Evolutionary conservation across 1,140 invertebrate genomes (phyloP), one percentile per base, ranked within the genome.

Genomic region (Hormaphis cornu): DNA sequence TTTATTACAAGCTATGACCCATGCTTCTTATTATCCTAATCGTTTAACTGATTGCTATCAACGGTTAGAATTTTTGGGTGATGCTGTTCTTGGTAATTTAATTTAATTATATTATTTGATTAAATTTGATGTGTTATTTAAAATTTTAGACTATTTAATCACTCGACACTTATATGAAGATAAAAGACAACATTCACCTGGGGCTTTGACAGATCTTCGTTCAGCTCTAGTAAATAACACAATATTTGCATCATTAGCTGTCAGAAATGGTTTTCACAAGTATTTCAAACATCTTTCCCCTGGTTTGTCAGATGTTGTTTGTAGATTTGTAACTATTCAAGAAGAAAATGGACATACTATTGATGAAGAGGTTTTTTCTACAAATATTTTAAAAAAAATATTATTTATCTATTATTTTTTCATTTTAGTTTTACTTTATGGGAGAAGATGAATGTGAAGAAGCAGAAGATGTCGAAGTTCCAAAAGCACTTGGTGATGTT

Each of bases 141-240:
- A 16, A 58, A 50, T 73, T 76, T 42, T 70, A 83, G 95, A 98
- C 80, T 96, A 95, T 78, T 79, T 97, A 0, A 89, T 97, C 7
- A 96, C 95, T 0, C 81, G 85, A 14, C 85, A 93, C 74, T 87
- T 97, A 52, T 97, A 86, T 76, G 89, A 96, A 78, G 82, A 86
- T 20, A 83, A 82, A 71, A 76, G 76, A 0, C 75, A 84, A 63
- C 83, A 89, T 76, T 85, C 79, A 46, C 93, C 91, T 0, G 95
- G 94, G 1, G 84, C 91, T 35, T 78, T 98, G 10, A 97, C 94
- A 0, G 93, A 97, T 82, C 77, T 98, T 40, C 80, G 95, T 33
- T 95, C 94, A 16, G 91, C 95, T 0, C 79, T 98, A 1, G 95
- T 98, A 0, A 98, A 98, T 76, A 98, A 98, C 76, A 86, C 90